Evolutionary conservation across 2,888 invertebrate species (phyloP).

Genomic region (Actias luna): DNA sequence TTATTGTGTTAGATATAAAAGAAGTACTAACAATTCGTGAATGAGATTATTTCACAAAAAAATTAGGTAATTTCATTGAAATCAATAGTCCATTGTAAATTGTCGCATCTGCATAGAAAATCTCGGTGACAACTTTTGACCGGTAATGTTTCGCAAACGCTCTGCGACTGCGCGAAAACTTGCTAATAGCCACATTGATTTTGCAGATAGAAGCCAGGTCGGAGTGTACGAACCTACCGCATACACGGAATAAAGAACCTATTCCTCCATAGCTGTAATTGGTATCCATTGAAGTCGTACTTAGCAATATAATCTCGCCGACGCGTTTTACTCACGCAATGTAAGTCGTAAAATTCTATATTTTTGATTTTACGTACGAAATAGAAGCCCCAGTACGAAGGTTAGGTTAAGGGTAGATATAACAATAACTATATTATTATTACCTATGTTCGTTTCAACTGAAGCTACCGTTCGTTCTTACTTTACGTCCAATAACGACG

Average conservation of each 20-base stretch:
- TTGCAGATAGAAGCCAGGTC: conserved; percentile 81
- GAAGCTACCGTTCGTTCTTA: conserved; percentile 58
- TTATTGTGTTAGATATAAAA: neutral
- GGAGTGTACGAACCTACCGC: conserved; percentile 73
- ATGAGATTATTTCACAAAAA: too few relatives aligned
- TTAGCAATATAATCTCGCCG: conserved; percentile 28
- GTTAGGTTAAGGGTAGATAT: conserved; percentile 62
- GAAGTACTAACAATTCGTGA: neutral
- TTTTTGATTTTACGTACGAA: conserved; percentile 29
- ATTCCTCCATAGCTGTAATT: conserved; percentile 36
- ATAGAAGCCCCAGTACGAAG: conserved; percentile 36
- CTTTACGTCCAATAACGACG: conserved; percentile 71
- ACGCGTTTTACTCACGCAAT: conserved; percentile 43
- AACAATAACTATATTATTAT: conserved; percentile 73
- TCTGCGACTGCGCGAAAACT: conserved; percentile 81
- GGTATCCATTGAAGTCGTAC: conserved; percentile 41
- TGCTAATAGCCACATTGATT: conserved; percentile 82
- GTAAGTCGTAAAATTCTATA: conserved; percentile 39
- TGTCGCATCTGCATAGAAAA: conserved; percentile 47
- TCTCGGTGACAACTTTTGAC: conserved; percentile 52
- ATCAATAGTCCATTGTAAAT: conserved; percentile 1
- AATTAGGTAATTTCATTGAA: neutral
- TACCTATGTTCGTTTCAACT: conserved; percentile 66
- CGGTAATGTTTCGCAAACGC: conserved; percentile 62
- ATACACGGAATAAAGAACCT: conserved; percentile 44